Evolutionary conservation across 1,140 invertebrate genomes (phyloP).

Genomic region (Apis dorsata): DNA sequence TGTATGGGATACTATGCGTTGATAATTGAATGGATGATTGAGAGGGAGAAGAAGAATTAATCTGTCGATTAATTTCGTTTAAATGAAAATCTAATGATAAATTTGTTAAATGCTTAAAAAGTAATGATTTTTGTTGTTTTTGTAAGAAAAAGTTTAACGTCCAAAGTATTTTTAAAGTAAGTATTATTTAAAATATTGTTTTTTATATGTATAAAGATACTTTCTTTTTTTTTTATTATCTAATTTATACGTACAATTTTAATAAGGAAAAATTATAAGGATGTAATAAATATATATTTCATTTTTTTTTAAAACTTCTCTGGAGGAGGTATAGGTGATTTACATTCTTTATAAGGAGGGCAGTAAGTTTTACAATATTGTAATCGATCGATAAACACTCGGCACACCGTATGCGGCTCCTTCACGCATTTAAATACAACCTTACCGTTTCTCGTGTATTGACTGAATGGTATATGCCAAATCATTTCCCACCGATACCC

Average conservation of each 20-base stretch:
- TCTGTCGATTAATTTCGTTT: too few relatives aligned
- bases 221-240: background rate
- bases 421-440: slow-evolving; percentile 65
- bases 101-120: too few relatives aligned
- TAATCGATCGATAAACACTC: slow-evolving; percentile 59
- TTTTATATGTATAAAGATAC: too few relatives aligned
- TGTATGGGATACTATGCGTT: too few relatives aligned
- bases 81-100: too few relatives aligned
- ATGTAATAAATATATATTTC: background rate
- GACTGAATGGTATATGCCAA: slow-evolving; percentile 61
- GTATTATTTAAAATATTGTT: too few relatives aligned
- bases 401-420: slow-evolving; percentile 63
- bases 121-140: too few relatives aligned
- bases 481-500: slow-evolving; percentile 64
- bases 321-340: background rate
- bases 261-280: background rate
- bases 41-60: too few relatives aligned
- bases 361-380: slow-evolving; percentile 46
- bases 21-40: too few relatives aligned
- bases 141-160: too few relatives aligned
- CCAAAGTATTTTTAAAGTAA: too few relatives aligned
- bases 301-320: background rate
- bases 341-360: slow-evolving; percentile 15
- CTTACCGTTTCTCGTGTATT: slow-evolving; percentile 55
- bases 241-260: background rate